These are phyloP conservation scores for Chascanopsetta lugubris DNA, from an alignment of 2,113 vertebrate species.

Conservation along the genomic window DNA sequence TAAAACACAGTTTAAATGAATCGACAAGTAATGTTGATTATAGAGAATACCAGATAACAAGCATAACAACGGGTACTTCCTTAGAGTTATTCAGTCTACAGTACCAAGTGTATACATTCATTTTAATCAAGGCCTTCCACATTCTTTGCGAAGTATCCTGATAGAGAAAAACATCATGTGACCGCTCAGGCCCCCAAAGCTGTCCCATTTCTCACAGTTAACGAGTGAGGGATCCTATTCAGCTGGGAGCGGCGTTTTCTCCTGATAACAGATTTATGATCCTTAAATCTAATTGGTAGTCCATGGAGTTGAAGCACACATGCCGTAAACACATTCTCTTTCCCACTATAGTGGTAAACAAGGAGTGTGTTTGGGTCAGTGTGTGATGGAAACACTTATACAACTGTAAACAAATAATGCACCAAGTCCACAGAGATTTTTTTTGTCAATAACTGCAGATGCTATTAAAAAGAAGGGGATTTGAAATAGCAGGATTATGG, in stretches of 20 bases:
- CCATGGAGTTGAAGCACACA: conserved; percentile 31
- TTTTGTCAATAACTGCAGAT: no score
- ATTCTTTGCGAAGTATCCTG: conserved; percentile 32
- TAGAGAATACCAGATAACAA: no score
- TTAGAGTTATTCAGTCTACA: no score
- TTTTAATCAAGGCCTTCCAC: background rate
- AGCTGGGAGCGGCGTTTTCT: conserved; percentile 43
- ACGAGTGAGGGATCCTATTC: conserved; percentile 52
- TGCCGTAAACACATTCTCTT: conserved; percentile 30
- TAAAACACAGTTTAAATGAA: no score
- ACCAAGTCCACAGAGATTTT: background rate
- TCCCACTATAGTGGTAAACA: conserved; percentile 15
- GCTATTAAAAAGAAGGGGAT: no score
- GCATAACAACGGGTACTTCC: no score
- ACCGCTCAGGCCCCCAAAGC: conserved; percentile 41
- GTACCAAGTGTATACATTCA: background rate
- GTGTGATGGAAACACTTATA: background rate
- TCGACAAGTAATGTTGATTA: no score
- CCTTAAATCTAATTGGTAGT: conserved; percentile 68
- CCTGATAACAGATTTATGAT: conserved; percentile 71
- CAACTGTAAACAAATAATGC: background rate
- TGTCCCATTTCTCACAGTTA: conserved; percentile 61
- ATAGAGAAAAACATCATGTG: conserved; percentile 63
- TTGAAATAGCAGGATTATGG: no score
- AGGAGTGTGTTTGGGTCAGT: background rate